A percentile compares a stretch with the other conserved stretches of the same genome.
Evolutionary conservation across 2,797 vertebrate genomes (phyloP).

Genomic region (Propithecus perrieri): DNA sequence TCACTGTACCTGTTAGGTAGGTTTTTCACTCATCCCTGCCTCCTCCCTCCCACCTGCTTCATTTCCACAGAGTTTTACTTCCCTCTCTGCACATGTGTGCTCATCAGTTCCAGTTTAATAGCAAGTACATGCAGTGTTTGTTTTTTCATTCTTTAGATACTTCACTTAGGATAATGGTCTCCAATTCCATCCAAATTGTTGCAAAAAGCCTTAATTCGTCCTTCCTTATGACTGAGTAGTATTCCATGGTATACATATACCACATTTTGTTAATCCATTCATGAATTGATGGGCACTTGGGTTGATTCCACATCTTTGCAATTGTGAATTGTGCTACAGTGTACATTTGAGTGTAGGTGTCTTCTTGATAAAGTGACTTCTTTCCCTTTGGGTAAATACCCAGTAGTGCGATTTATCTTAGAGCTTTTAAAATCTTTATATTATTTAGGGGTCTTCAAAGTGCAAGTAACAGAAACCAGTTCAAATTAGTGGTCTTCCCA

Average conservation of each 20-base stretch:
- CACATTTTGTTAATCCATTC: neutral
- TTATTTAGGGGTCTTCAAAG: no score
- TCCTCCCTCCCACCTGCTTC: neutral
- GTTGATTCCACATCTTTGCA: neutral
- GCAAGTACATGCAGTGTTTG: neutral
- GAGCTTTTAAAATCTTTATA: no score
- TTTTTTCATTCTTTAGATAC: neutral
- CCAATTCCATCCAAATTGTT: neutral
- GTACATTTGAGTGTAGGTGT: neutral
- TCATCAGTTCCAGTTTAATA: neutral
- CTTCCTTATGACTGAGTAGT: neutral
- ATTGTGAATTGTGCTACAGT: neutral
- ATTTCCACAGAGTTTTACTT: neutral
- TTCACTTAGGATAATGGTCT: neutral
- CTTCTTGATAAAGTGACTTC: neutral
- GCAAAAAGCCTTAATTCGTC: neutral
- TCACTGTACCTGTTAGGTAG: neutral
- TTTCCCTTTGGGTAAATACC: no score
- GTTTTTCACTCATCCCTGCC: neutral
- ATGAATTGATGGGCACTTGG: neutral
- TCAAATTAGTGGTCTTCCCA: neutral
- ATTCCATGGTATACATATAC: neutral
- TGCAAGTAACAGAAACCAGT: no score
- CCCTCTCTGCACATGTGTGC: neutral
- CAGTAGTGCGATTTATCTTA: no score